These are phyloP conservation scores for Balaeniceps rex DNA, from an alignment of 2,113 vertebrate species.

Conservation along the genomic window DNA sequence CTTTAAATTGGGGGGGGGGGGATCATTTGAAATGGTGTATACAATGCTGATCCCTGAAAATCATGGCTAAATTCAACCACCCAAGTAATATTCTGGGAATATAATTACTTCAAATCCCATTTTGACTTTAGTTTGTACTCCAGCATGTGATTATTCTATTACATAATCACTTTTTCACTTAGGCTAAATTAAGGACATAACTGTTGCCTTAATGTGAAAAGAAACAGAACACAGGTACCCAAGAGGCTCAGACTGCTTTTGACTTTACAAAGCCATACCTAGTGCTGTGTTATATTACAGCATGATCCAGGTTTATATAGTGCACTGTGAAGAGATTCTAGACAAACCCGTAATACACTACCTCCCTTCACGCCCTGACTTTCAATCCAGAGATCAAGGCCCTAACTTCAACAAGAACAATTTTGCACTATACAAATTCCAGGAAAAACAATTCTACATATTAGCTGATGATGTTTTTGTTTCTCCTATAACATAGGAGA, in stretches of 20 bases:
- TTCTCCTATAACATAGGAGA: not conserved
- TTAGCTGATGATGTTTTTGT: not conserved
- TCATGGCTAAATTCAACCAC: not conserved
- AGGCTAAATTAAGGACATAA: not conserved
- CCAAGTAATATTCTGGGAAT: not conserved
- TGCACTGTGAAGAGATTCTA: not conserved
- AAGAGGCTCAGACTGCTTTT: not conserved
- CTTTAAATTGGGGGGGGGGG: not conserved
- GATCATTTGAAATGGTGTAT: not conserved
- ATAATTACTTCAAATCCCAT: not conserved
- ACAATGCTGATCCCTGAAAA: not conserved
- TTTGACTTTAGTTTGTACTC: not conserved
- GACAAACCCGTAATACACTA: not conserved
- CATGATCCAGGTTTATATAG: accelerated
- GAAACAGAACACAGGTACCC: not conserved
- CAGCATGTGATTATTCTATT: not conserved
- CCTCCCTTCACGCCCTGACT: not conserved
- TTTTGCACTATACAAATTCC: not conserved
- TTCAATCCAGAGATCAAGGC: not conserved
- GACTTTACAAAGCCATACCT: not conserved
- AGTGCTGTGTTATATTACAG: not conserved
- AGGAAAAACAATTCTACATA: not conserved
- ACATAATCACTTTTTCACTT: not conserved
- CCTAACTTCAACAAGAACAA: not conserved
- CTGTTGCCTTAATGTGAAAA: not conserved